phyloP scores from a whole-genome alignment of 2,113 vertebrate species.

The Antechinus flavipes region DNA sequence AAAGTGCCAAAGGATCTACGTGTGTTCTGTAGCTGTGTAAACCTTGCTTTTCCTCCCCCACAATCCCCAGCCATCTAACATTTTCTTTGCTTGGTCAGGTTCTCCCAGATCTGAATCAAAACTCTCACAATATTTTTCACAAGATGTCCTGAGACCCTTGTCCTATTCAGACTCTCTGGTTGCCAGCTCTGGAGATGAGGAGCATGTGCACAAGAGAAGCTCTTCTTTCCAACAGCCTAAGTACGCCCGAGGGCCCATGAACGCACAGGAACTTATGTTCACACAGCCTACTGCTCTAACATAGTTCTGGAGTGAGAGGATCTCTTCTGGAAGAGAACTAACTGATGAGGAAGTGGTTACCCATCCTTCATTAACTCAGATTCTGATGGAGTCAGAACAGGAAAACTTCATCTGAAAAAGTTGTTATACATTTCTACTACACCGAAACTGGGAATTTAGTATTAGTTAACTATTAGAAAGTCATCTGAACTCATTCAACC shows the following conservation, averaged over 20 bases:
- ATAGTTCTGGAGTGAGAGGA: background rate
- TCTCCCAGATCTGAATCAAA: conserved; percentile 92
- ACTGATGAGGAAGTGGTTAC: background rate
- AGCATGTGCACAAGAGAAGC: conserved; percentile 84
- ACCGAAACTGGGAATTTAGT: background rate
- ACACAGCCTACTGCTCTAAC: background rate
- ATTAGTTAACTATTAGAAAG: background rate
- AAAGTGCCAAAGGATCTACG: background rate
- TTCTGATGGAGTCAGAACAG: background rate
- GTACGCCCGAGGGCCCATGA: conserved; percentile 59
- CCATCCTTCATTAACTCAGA: rapidly evolving
- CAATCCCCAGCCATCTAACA: background rate
- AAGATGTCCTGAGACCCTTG: conserved; percentile 84
- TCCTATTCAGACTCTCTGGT: conserved; percentile 84
- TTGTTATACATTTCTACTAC: background rate
- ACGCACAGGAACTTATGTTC: background rate
- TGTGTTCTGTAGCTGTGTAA: background rate
- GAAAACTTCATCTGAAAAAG: background rate
- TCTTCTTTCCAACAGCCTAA: conserved; percentile 76
- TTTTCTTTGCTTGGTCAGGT: conserved; percentile 84
- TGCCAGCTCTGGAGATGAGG: conserved; percentile 85
- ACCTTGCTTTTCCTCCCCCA: background rate
- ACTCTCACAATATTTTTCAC: conserved; percentile 92
- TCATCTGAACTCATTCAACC: background rate
- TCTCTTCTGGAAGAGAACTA: background rate